Base-by-base conservation (phyloP, 2,113 vertebrate species). In the Heteronetta atricapilla region DNA sequence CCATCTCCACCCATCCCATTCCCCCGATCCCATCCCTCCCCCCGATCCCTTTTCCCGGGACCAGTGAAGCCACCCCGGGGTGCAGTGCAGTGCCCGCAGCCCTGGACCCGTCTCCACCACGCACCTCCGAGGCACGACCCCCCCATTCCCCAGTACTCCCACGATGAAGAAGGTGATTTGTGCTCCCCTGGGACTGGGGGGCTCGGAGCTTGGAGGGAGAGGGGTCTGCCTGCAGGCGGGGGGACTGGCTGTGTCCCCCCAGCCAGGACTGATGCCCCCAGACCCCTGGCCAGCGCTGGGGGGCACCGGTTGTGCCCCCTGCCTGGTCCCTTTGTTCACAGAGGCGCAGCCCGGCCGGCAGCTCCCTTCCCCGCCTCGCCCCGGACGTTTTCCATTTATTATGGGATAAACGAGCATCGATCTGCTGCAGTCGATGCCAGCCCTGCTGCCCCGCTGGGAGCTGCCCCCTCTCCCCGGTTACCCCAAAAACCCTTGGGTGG, bases 131-230 rank as follows among this genome's bases (percentile, higher is more conserved):
- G 52, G 48, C 53, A 25, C 16, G 1, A 33, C 48, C 48, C 25
- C 33, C 34, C 52, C 22, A 5, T 6, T 33, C 20, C 19, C 59
- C 2, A 1, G 18, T 40, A 9, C 34, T 75, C 15, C 33, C 22
- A 66, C n/a, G 2, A 1, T 11, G 9, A 55, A 55, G 55, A n/a
- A 1, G 16, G 13, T 44, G 40, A 8, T 3, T 10, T 17, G 5
- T 2, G 0, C 18, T 38, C 26, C 55, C 23, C 34, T 0, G 2
- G 55, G 62, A 52, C 7, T 5, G 11, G 34, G 60, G 62, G 16
- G 62, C 62, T 38, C 6, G 13, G 60, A 36, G 22, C 60, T 14
- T 23, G 3, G 28, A 3, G 1, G 48, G 40, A 40, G 2, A 2
- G 11, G 59, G 50, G 18, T 26, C 74, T 13, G 8, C 44, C 8